Conservation (phyloP, 2,797 vertebrate genomes). For the Schizopygopsis pylzovi region DNA sequence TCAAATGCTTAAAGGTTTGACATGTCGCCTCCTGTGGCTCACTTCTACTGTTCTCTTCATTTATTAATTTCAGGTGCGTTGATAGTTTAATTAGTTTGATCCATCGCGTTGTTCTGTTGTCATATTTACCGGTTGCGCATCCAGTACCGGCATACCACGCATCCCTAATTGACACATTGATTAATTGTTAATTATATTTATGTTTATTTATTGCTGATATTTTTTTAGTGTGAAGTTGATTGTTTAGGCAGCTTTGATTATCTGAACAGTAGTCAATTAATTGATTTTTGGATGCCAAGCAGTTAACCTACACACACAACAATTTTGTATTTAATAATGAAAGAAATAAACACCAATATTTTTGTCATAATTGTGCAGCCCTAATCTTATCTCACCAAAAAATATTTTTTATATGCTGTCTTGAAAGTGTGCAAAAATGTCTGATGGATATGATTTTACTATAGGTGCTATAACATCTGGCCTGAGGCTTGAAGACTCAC, state of each 20-base stretch:
- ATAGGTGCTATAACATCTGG: conserved; percentile 98
- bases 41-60: too few relatives aligned
- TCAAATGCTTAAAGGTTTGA: too few relatives aligned
- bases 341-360: not conserved
- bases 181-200: too few relatives aligned
- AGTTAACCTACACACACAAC: not conserved
- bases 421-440: not conserved
- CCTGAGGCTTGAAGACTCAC: conserved; percentile 95
- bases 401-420: not conserved
- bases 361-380: not conserved
- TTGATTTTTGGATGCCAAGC: not conserved
- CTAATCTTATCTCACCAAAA: not conserved
- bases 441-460: not conserved
- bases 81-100: too few relatives aligned
- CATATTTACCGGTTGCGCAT: too few relatives aligned
- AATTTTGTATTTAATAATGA: not conserved
- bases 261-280: not conserved
- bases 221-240: not conserved
- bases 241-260: not conserved
- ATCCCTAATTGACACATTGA: too few relatives aligned
- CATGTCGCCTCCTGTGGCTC: too few relatives aligned
- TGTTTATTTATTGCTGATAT: not conserved
- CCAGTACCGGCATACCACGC: too few relatives aligned
- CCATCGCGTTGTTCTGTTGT: too few relatives aligned
- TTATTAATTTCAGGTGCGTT: too few relatives aligned